Evolutionary conservation across 2,113 vertebrate genomes (phyloP).

Genomic region (Macrotus californicus): DNA sequence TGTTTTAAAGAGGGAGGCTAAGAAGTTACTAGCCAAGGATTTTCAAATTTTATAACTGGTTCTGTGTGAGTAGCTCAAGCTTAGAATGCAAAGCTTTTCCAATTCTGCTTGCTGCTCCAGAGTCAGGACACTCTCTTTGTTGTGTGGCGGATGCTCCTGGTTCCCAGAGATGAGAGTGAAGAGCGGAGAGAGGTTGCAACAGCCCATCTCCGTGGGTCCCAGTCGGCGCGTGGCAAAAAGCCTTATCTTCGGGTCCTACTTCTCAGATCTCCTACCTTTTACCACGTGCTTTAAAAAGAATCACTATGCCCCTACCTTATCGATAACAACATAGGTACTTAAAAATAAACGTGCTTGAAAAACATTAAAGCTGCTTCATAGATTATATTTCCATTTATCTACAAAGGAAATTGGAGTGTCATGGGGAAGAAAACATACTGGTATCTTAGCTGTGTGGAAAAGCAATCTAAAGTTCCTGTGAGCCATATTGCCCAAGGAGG

Average conservation of each 20-base stretch:
- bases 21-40: background rate
- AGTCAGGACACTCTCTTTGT: background rate
- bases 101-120: background rate
- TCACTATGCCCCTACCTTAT: background rate
- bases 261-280: background rate
- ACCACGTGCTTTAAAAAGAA: background rate
- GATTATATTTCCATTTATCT: conserved; percentile 11
- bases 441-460: background rate
- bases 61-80: background rate
- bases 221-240: background rate
- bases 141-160: background rate
- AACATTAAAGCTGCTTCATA: background rate
- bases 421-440: background rate
- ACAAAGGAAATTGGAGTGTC: background rate
- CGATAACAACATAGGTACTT: background rate
- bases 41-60: background rate
- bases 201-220: background rate
- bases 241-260: background rate
- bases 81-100: background rate
- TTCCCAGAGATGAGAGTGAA: accelerated
- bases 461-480: background rate
- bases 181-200: accelerated
- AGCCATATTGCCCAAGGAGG: background rate
- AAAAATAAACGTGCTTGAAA: background rate
- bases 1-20: background rate